Evolutionary conservation across 2,797 vertebrate species (phyloP).

Genomic region (Apodemus agrarius): DNA sequence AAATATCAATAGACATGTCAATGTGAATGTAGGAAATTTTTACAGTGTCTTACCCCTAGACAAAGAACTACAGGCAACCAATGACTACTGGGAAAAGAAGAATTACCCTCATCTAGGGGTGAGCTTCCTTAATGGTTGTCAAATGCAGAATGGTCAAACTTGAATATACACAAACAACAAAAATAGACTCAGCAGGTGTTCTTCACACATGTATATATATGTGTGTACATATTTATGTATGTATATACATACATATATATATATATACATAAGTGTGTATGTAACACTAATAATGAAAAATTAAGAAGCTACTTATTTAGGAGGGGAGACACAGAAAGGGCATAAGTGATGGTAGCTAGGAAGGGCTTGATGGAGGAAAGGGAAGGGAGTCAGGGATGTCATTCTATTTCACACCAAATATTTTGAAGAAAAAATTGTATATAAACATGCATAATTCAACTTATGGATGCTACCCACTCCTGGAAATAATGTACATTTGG

Average conservation of each 20-base stretch:
- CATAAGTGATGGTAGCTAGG: background rate
- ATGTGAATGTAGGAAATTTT: background rate
- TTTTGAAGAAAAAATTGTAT: background rate
- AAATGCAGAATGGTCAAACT: background rate
- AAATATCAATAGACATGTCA: background rate
- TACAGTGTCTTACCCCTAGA: background rate
- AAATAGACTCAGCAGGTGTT: background rate
- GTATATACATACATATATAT: too few species aligned
- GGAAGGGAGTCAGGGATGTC: background rate
- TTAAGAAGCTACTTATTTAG: background rate
- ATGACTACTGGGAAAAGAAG: background rate
- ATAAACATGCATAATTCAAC: background rate
- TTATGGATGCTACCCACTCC: background rate
- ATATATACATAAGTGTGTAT: too few species aligned
- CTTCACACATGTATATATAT: background rate
- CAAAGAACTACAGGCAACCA: background rate
- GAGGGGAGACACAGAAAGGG: background rate
- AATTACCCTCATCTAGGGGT: background rate
- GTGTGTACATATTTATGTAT: background rate
- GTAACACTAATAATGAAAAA: background rate
- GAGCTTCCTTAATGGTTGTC: background rate
- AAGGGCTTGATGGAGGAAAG: background rate
- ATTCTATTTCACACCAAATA: background rate
- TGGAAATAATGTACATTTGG: background rate
- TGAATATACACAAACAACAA: background rate